Base-by-base conservation (phyloP, 64 coral and sea anemone species). In the Actinia equina region DNA sequence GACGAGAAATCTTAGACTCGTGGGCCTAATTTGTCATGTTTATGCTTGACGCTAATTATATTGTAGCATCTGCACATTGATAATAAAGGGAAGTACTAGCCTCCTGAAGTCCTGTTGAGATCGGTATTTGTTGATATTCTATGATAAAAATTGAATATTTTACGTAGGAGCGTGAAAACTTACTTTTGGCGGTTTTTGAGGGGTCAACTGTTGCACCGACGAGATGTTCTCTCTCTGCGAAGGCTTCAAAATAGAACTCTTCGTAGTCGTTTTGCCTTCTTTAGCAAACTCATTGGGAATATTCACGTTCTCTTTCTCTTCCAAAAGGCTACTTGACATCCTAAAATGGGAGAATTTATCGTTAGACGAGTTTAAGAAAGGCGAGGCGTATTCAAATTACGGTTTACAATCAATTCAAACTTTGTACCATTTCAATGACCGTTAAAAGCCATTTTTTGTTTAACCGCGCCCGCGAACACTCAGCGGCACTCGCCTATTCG, bases 341-440 rank as follows among this genome's bases (percentile, higher is more conserved):
- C 83, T 85, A 63, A 43, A 85, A 85, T 63, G 37, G 49, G 17
- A 52, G 80, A 63, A 85, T 59, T 42, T 41, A 63, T 2, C 17
- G 83, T 85, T 85, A 85, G 83, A 85, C 25, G 54, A 11, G 52
- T 58, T 63, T 85, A 58, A 44, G 9, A 37, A 13, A 57, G 80
- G 80, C 30, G 45, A 63, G 49, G 23, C 13, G 83, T 16, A 85
- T 85, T 85, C 83, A 85, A 85, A 85, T 85, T 44, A 57, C 27
- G 17, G 82, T 84, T 79, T 20, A 30, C 44, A 84, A 84, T 60
- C 17, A 60, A 85, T 85, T 85, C 83, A 85, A 85, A 85, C 44
- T 81, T 63, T 85, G 56, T 85, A 85, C 83, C 83, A 85, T 85
- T 85, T 85, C 53, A 63, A n/a, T 63, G 83, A 85, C 83, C 83